Conservation (phyloP, 1,140 invertebrate genomes). For the Phenacoccus solenopsis region DNA sequence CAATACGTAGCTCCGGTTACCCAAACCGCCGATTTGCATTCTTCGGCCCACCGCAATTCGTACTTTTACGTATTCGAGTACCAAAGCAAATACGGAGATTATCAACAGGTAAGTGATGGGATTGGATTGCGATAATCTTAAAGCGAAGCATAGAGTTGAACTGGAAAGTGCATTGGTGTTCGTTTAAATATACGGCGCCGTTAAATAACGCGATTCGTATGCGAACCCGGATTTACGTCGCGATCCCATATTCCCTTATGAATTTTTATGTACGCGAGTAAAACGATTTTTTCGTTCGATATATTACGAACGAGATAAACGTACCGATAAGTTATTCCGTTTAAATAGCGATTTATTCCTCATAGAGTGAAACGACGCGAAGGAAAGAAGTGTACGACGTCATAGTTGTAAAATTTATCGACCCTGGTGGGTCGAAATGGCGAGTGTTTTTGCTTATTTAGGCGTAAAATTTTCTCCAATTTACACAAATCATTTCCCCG, state of each 20-base stretch:
- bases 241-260: not conserved
- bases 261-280: not conserved
- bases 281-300: too few relatives aligned
- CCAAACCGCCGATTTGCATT: constrained; percentile 81
- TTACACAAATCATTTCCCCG: not conserved
- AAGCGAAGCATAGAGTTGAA: too few relatives aligned
- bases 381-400: not conserved
- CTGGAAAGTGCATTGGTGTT: not conserved
- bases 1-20: constrained; percentile 84
- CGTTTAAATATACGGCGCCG: not conserved
- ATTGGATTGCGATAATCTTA: not conserved
- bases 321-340: not conserved
- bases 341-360: not conserved
- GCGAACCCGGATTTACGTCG: not conserved
- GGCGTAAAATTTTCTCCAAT: not conserved
- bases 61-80: constrained; percentile 90
- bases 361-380: not conserved
- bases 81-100: constrained; percentile 81
- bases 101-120: constrained; percentile 58
- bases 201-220: not conserved
- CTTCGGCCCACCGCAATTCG: constrained; percentile 63
- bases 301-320: too few relatives aligned
- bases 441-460: not conserved
- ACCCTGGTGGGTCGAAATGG: not conserved
- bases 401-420: not conserved